Percentiles rank a stretch among this genome's conserved stretches.
Evolutionary conservation across 2,888 invertebrate genomes (phyloP).

Genomic region (Dromius quadrimaculatus): DNA sequence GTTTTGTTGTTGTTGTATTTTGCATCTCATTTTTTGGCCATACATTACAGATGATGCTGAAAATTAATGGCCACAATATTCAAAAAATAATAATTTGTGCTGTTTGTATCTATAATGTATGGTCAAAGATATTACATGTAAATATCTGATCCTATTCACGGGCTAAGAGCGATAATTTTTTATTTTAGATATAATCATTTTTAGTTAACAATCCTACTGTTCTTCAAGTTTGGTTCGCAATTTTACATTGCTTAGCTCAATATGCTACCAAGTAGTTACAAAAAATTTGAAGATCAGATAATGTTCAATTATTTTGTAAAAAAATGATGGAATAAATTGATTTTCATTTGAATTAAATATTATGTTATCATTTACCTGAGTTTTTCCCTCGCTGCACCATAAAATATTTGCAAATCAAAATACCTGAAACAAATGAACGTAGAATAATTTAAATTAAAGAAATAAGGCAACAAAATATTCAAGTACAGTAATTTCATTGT

Average conservation of each 20-base stretch:
- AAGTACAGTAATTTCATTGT: too few relatives aligned
- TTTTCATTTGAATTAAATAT: constrained; percentile 39
- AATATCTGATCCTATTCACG: constrained; percentile 45
- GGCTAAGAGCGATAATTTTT: constrained; percentile 46
- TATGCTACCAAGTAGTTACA: constrained; percentile 41
- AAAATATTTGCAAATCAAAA: background rate
- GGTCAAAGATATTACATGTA: too few relatives aligned
- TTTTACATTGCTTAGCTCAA: constrained; percentile 47
- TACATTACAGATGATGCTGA: too few relatives aligned
- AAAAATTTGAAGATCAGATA: constrained; percentile 35
- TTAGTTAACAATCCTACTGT: constrained; percentile 27
- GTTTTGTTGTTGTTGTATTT: constrained; percentile 51
- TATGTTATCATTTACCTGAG: constrained; percentile 10
- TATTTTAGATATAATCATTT: constrained; percentile 29
- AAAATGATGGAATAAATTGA: constrained; percentile 42
- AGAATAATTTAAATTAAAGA: background rate
- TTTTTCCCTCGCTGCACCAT: too few relatives aligned
- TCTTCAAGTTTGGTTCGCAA: constrained; percentile 37
- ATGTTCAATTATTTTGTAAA: constrained; percentile 45
- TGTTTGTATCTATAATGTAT: too few relatives aligned
- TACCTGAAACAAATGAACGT: constrained; percentile 4
- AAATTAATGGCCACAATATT: too few relatives aligned
- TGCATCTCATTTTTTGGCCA: constrained; percentile 37
- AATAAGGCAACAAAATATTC: too few relatives aligned
- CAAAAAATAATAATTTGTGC: too few relatives aligned